Base-by-base conservation (phyloP, 2,113 vertebrate genomes). In the Centropus bengalensis region DNA sequence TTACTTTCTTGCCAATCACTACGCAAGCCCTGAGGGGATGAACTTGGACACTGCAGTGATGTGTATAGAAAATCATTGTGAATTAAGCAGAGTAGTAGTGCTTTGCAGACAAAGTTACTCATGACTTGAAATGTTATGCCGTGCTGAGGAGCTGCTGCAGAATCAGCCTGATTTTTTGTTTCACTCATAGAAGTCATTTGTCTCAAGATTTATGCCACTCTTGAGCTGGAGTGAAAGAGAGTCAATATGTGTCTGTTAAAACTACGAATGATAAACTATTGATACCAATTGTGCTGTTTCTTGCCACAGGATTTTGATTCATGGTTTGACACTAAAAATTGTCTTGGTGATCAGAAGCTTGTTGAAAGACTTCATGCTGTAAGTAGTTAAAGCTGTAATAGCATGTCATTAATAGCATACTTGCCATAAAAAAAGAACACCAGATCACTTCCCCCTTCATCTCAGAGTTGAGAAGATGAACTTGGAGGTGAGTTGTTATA, bases 271-370 rank as follows among this genome's bases (percentile, higher is more conserved):
- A 69, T 86, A 64, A 84, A 84, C 30, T 78, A 13, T 78, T 93
- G 21, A 10, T 51, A 54, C 19, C 10, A 38, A 44, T 85, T 70
- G 68, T 91, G 77, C 21, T 75, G 21, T 95, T 96, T 91, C 84
- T 91, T 36, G 79, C 86, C 56, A 62, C 91, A 99, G 99, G 99
- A 99, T 96, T 99, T 99, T 97, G 98, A 99, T 97, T 99, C 98
- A 0, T 99, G 99, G 99, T 99, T 99, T 49, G 99, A 99, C 93
- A 99, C 99, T 75, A 99, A 99, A 97, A 99, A 99, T 97, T 99
- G 98, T 88, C 98, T 99, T 0, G 99, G 99, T 87, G 99, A 99
- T 97, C 98, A 99, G 96, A 99, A 98, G 94, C 98, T 99, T 68
- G 99, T 99, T 78, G 98, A 99, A 95, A 98, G 99, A 93, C 98